Evolutionary conservation across 2,888 invertebrate species (phyloP), one percentile per base, ranked within the genome.

Genomic region (Eledona agricola): DNA sequence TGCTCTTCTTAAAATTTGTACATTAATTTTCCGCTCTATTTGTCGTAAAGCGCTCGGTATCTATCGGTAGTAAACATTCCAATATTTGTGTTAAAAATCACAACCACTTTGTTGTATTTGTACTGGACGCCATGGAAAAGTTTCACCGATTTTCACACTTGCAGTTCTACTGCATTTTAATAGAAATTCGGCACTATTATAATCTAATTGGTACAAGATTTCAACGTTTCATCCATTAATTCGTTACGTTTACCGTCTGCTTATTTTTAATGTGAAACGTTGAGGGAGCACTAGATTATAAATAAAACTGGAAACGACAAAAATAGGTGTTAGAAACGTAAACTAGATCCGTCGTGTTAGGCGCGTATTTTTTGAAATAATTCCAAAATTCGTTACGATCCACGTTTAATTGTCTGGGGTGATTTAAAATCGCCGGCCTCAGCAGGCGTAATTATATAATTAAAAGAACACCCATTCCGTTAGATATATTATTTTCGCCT

Each of bases 181-280:
- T n/a, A n/a, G n/a, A n/a, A n/a, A n/a, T n/a, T n/a, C n/a, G n/a
- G n/a, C n/a, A n/a, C n/a, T n/a, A n/a, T n/a, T n/a, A n/a, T n/a
- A n/a, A n/a, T n/a, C n/a, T n/a, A n/a, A n/a, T n/a, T n/a, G n/a
- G n/a, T n/a, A 32, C 32, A 32, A 31, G 32, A 23, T 32, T 31
- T 45, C 20, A 20, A 28, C 20, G 40, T 51, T 51, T 26, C 26
- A 13, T 40, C 42, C 32, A 34, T 51, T 51, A 32, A 31, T 6
- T 34, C 9, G 40, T 37, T 40, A 26, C 25, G 26, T 29, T 42
- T 34, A 31, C 10, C 19, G 34, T 13, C 28, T 46, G 46, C 47
- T 52, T 52, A 47, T 52, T 52, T 52, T 52, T 52, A 52, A 52
- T 52, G 46, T 52, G 15, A 40, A 38, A 32, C 46, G 34, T 19